phyloP scores from a whole-genome alignment of 1,140 invertebrate genomes.

The Diorhabda carinulata region DNA sequence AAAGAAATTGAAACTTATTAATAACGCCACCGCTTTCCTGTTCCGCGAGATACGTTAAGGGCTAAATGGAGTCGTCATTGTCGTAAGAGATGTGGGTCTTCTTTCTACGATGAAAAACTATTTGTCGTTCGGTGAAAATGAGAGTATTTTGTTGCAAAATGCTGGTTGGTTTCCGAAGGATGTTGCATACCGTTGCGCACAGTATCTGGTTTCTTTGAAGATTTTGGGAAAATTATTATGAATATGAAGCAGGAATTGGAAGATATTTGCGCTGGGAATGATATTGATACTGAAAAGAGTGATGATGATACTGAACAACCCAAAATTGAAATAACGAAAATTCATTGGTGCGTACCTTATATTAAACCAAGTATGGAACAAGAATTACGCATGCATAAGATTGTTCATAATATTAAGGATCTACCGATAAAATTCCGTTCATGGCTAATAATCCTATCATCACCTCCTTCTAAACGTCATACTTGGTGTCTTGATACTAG shows the following conservation, averaged over 20 bases:
- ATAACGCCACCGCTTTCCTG: not conserved
- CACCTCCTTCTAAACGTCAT: too few species aligned
- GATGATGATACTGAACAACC: not conserved
- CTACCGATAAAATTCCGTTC: too few species aligned
- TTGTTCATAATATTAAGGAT: too few species aligned
- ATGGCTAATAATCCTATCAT: too few species aligned
- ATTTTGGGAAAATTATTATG: not conserved
- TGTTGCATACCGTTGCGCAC: not conserved
- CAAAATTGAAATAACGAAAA: not conserved
- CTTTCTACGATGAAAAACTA: not conserved
- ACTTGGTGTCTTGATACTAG: too few species aligned
- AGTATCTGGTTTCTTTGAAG: not conserved
- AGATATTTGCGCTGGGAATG: not conserved
- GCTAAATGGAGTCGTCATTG: not conserved
- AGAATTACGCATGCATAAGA: too few species aligned
- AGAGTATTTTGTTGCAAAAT: not conserved
- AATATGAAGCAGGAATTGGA: not conserved
- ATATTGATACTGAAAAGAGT: not conserved
- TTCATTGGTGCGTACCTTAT: not conserved
- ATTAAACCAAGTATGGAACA: too few species aligned
- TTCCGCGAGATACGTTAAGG: not conserved
- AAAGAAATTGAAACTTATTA: not conserved
- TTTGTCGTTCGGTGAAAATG: not conserved
- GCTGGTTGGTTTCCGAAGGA: not conserved
- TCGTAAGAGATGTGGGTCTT: not conserved